These are phyloP conservation scores for Oncorhynchus gorbuscha DNA, from an alignment of 2,113 vertebrate species.

Conservation along the genomic window DNA sequence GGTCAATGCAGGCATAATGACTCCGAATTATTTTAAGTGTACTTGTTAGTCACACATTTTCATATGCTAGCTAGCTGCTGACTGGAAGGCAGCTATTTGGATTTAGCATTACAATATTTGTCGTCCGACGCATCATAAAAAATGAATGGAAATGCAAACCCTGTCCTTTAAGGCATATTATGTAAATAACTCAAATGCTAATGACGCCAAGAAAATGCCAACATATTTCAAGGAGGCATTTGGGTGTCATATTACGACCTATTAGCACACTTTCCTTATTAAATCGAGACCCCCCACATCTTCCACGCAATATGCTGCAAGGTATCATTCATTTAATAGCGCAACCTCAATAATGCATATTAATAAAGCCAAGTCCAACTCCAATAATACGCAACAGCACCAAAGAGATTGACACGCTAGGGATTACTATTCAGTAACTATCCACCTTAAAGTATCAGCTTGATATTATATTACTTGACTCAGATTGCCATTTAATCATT, in stretches of 20 bases:
- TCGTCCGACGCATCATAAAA: too few relatives aligned
- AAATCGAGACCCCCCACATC: conserved; percentile 12
- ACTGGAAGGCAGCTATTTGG: too few relatives aligned
- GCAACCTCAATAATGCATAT: conserved; percentile 19
- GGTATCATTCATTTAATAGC: conserved; percentile 39
- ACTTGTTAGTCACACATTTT: too few relatives aligned
- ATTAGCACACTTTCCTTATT: conserved; percentile 11
- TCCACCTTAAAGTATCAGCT: neutral
- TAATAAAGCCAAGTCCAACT: conserved; percentile 30
- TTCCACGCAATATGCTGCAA: conserved; percentile 12
- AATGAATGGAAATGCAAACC: too few relatives aligned
- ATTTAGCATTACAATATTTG: too few relatives aligned
- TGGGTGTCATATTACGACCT: conserved; percentile 5
- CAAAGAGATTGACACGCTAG: conserved; percentile 10
- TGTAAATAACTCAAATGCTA: too few relatives aligned
- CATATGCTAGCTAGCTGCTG: too few relatives aligned
- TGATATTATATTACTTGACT: neutral
- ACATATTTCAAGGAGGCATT: conserved; percentile 5
- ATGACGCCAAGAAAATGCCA: neutral
- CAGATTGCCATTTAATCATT: conserved; percentile 4
- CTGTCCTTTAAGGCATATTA: too few relatives aligned
- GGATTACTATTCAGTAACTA: conserved; percentile 28
- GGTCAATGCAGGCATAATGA: neutral
- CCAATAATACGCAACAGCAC: conserved; percentile 32
- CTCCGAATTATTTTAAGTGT: neutral